These are phyloP conservation scores for Crotalus helleri DNA, from an alignment of 2,113 vertebrate species.

Conservation along the genomic window DNA sequence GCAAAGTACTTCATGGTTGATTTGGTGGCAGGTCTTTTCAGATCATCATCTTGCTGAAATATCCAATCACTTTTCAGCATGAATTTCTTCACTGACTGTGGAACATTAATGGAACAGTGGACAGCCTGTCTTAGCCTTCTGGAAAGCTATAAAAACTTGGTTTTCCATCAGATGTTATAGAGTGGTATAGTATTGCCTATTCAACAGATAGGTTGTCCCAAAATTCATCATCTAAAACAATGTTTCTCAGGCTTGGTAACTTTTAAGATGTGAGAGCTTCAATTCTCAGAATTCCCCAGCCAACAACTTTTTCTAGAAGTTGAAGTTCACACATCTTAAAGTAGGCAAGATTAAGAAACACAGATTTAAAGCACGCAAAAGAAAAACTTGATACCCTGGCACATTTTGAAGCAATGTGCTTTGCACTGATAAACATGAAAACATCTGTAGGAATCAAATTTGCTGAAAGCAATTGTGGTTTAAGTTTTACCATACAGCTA, in stretches of 20 bases:
- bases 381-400: neutral
- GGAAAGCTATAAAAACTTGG: neutral
- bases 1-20: neutral
- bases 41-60: neutral
- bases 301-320: neutral
- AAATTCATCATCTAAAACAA: neutral
- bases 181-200: neutral
- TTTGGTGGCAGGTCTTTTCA: neutral
- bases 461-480: neutral
- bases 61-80: neutral
- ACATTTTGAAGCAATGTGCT: neutral
- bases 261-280: neutral
- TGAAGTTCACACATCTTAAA: neutral
- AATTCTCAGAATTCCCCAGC: neutral
- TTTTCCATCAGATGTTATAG: neutral
- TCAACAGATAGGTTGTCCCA: neutral
- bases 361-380: neutral
- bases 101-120: neutral
- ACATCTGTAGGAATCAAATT: neutral
- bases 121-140: neutral
- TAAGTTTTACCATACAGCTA: neutral
- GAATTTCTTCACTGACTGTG: neutral
- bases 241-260: neutral
- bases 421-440: neutral
- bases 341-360: neutral